Evolutionary conservation across 2,113 vertebrate genomes (phyloP), one percentile per base, ranked within the genome.

Genomic region (Pitta sordida): DNA sequence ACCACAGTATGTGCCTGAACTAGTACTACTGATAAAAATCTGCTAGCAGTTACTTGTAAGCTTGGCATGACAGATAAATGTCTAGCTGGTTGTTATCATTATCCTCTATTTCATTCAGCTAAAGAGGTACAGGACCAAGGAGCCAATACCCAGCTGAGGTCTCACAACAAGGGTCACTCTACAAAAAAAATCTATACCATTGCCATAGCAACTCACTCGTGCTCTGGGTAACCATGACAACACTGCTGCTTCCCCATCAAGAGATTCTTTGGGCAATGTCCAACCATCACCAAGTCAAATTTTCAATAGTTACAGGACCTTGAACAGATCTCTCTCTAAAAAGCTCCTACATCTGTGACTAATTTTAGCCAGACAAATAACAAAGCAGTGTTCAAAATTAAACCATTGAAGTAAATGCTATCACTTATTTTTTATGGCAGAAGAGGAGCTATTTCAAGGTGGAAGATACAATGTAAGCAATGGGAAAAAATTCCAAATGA

Each of bases 181-280:
- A 56, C 63, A 74, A 51, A 74, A 82, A 82, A 75, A 62, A 94
- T 93, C 90, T 52, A 68, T 94, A 88, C 24, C 5, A 24, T 90
- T 94, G 75, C 84, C 84, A 94, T 85, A 78, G 93, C 75, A 96
- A 89, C 95, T 65, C 59, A 48, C 23, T 53, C 71, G 60, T 0
- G 0, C 60, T 41, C 86, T 62, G 48, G 2, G 77, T 95, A 93
- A 90, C 91, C 88, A 94, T 91, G 86, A 59, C 88, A 95, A 94
- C 83, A 16, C n/a, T 55, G 60, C 91, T 90, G 76, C 79, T 88
- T 78, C 44, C 46, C 55, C 67, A 85, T 67, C 70, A 60, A 83
- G 44, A 77, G 36, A 67, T 39, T 80, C 56, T 83, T 78, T 69
- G 67, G 92, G 90, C 76, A 81, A 75, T 15, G 56, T 69, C 88